These are phyloP conservation scores for Petaurus breviceps DNA, from an alignment of 2,113 vertebrate species.

Conservation along the genomic window DNA sequence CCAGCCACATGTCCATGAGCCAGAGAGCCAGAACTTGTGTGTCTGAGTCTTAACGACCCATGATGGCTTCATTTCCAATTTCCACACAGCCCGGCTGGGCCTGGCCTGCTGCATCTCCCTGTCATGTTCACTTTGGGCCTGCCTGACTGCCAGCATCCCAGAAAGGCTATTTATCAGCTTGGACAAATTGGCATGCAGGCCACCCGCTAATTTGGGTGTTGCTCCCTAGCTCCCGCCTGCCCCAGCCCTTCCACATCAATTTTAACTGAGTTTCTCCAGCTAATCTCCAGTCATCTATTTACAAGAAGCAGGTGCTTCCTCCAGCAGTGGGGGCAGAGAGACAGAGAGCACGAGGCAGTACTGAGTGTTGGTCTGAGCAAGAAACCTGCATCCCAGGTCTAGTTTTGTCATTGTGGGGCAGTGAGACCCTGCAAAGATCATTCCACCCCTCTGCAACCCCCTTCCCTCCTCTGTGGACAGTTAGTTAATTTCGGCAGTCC, in stretches of 20 bases:
- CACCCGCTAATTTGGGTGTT: conserved; percentile 35
- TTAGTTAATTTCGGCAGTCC: background rate
- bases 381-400: background rate
- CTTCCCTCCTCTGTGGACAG: no score
- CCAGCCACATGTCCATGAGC: background rate
- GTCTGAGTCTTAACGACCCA: background rate
- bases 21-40: background rate
- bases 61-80: conserved; percentile 41
- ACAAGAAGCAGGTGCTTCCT: conserved; percentile 21
- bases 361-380: conserved; percentile 71
- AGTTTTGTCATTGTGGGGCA: background rate
- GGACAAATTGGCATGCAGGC: conserved; percentile 52
- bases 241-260: background rate
- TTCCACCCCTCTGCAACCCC: no score
- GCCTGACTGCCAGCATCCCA: conserved; percentile 20
- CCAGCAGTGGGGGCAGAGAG: background rate
- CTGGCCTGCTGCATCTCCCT: background rate
- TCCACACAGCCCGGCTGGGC: background rate
- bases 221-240: conserved; percentile 8
- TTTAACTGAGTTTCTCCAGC: conserved; percentile 30
- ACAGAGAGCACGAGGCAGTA: conserved; percentile 27
- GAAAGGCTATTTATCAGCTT: conserved; percentile 23
- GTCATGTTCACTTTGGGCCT: conserved; percentile 35
- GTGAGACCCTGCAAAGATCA: background rate
- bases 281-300: conserved; percentile 27